These are phyloP conservation scores for Pogonomyrmex californicus DNA, from an alignment of 1,140 invertebrate species.

Conservation along the genomic window DNA sequence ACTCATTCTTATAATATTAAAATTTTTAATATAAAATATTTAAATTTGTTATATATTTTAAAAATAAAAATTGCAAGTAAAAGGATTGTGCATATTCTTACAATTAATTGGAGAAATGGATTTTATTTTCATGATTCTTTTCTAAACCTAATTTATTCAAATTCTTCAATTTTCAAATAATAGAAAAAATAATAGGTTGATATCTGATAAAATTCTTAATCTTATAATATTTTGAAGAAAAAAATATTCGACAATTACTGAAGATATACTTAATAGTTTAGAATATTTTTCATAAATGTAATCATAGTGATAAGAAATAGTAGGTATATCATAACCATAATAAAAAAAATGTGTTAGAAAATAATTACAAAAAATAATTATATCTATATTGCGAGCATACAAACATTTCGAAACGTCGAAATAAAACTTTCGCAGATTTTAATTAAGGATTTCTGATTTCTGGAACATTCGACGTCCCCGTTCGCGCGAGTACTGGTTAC, in stretches of 20 bases:
- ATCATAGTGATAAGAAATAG: neutral
- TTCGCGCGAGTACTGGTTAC: conserved; percentile 17
- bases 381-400: neutral
- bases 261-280: neutral
- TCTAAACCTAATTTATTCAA: neutral
- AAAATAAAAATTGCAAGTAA: neutral
- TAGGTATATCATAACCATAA: neutral
- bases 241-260: neutral
- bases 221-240: neutral
- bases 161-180: neutral
- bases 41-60: neutral
- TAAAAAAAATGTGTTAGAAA: neutral
- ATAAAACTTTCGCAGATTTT: conserved; percentile 29
- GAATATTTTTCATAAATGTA: neutral
- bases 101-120: neutral
- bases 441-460: conserved; percentile 30
- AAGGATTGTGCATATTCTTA: neutral
- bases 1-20: neutral
- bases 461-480: neutral
- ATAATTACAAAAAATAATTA: neutral
- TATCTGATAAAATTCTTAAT: neutral
- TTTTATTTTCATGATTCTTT: neutral
- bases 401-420: neutral
- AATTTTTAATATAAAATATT: neutral
- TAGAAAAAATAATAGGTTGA: neutral